Evolutionary conservation across 1,140 invertebrate species (phyloP).

Genomic region (Hirudo medicinalis): DNA sequence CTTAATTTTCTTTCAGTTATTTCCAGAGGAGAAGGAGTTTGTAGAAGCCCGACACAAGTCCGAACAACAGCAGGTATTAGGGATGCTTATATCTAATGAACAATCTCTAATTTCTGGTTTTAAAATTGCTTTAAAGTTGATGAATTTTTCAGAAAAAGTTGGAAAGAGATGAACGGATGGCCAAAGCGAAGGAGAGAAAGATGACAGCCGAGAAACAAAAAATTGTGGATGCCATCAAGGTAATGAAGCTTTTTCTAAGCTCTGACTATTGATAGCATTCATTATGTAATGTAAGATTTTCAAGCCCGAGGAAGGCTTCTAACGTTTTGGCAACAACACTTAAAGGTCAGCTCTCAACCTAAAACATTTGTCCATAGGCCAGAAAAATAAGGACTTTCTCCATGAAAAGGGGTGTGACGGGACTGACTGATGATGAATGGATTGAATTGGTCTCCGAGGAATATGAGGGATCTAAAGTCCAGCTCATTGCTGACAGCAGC

Average conservation of each 20-base stretch:
- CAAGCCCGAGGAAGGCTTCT: too few relatives aligned
- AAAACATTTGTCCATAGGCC: slow-evolving; percentile 28
- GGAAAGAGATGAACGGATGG: slow-evolving; percentile 51
- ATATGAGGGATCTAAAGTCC: slow-evolving; percentile 2
- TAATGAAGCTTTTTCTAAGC: slow-evolving; percentile 16
- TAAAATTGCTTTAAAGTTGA: slow-evolving; percentile 14
- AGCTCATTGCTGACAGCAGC: not conserved
- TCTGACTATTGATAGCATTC: too few relatives aligned
- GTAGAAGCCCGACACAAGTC: slow-evolving; percentile 28
- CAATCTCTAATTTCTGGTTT: slow-evolving; percentile 10
- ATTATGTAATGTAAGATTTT: too few relatives aligned
- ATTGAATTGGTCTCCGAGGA: slow-evolving; percentile 5
- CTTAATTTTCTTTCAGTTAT: slow-evolving; percentile 24
- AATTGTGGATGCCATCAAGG: slow-evolving; percentile 47
- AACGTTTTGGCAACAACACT: not conserved
- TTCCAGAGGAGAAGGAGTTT: slow-evolving; percentile 27
- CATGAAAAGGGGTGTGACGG: not conserved
- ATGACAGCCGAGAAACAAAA: slow-evolving; percentile 46
- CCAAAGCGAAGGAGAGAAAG: slow-evolving; percentile 46
- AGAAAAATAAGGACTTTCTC: slow-evolving; percentile 32
- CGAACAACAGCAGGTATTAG: slow-evolving; percentile 28
- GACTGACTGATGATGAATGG: not conserved
- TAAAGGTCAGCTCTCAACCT: not conserved
- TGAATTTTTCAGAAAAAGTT: slow-evolving; percentile 43
- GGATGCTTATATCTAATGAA: not conserved